Conservation (phyloP, 1,140 invertebrate genomes). For the Nymphalis io region DNA sequence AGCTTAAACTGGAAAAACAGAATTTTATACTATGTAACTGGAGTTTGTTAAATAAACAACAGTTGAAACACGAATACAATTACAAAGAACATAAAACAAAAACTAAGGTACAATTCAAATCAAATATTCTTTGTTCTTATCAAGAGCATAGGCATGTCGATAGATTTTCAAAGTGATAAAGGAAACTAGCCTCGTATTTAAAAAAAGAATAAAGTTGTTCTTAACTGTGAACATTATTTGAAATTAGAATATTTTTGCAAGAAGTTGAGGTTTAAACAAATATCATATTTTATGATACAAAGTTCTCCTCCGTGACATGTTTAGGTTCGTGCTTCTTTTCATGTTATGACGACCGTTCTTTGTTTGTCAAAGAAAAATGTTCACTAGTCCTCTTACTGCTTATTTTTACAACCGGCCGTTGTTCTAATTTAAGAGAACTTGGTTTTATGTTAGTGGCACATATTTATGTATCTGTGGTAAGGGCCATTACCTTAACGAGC, state of each 20-base stretch:
- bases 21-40: not conserved
- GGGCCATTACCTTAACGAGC: slow-evolving; percentile 30
- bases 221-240: too few species aligned
- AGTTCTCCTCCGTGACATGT: not conserved
- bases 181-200: too few species aligned
- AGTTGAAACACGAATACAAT: not conserved
- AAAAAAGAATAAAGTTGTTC: too few species aligned
- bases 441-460: slow-evolving; percentile 27
- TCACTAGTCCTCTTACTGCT: slow-evolving; percentile 7
- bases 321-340: not conserved
- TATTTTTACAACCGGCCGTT: slow-evolving; percentile 25
- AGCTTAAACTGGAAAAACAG: not conserved
- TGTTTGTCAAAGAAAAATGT: slow-evolving; percentile 4
- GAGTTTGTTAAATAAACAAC: not conserved
- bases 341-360: not conserved
- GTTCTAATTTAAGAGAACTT: slow-evolving; percentile 28
- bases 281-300: not conserved
- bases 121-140: too few species aligned
- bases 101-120: too few species aligned
- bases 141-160: too few species aligned
- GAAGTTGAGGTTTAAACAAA: not conserved
- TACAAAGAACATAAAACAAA: too few species aligned
- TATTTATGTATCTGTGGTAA: slow-evolving; percentile 23
- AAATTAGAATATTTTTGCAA: too few species aligned
- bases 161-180: too few species aligned